These are phyloP conservation scores for Leucoraja erinaceus DNA, from an alignment of 2,113 vertebrate species.

Conservation along the genomic window DNA sequence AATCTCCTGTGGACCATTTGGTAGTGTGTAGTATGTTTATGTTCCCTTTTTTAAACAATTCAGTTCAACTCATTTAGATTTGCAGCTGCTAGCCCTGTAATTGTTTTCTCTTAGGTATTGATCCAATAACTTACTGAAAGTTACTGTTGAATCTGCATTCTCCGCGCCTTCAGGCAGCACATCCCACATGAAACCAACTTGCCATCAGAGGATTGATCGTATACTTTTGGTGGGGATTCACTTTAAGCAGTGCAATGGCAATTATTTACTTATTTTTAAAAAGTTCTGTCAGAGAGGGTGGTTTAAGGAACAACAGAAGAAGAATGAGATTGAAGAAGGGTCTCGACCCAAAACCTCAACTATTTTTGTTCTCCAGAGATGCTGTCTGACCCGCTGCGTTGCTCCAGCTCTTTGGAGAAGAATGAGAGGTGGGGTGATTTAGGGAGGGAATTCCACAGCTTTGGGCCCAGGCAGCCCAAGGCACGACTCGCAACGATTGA, in stretches of 20 bases:
- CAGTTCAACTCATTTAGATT: too few relatives aligned
- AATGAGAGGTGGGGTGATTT: background rate
- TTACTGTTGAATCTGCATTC: background rate
- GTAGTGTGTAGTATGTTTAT: too few relatives aligned
- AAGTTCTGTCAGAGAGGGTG: too few relatives aligned
- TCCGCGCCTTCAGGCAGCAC: background rate
- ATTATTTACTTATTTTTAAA: too few relatives aligned
- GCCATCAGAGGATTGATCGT: background rate
- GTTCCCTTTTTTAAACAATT: too few relatives aligned
- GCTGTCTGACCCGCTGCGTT: too few relatives aligned
- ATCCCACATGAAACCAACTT: background rate
- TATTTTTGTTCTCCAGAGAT: too few relatives aligned
- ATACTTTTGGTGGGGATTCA: background rate
- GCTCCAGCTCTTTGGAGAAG: background rate
- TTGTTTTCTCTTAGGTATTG: background rate
- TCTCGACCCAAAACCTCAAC: too few relatives aligned
- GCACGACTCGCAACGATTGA: background rate
- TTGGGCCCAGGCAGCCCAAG: background rate
- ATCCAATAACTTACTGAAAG: background rate
- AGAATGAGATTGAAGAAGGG: background rate
- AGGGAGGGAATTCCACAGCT: background rate
- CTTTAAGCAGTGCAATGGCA: background rate
- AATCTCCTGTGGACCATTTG: too few relatives aligned
- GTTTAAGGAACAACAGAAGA: background rate
- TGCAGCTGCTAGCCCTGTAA: background rate